A percentile compares a stretch with the other conserved stretches of the same genome.
Conservation (phyloP, 2,797 vertebrate genomes). For the Arctocebus calabarensis region DNA sequence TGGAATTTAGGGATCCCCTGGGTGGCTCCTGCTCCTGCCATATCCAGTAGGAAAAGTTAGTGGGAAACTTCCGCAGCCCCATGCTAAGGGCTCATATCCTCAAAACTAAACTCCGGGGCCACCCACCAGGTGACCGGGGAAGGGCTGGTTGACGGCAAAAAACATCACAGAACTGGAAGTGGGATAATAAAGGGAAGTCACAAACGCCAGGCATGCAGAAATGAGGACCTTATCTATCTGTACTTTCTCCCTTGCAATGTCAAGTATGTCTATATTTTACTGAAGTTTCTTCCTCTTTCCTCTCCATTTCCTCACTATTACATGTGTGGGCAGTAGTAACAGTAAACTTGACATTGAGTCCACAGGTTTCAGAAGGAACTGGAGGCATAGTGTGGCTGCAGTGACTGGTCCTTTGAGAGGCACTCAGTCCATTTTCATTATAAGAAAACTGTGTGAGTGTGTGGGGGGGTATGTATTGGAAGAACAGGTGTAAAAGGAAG, state of each 20-base stretch:
- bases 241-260: neutral
- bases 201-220: neutral
- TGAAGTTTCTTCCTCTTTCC: neutral
- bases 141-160: neutral
- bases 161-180: neutral
- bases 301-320: neutral
- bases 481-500: neutral
- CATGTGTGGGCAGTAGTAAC: neutral
- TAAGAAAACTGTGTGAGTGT: neutral
- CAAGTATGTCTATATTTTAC: neutral
- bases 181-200: neutral
- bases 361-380: neutral
- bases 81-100: neutral
- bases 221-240: neutral
- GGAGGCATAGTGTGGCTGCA: neutral
- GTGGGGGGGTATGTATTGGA: neutral
- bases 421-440: neutral
- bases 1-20: neutral
- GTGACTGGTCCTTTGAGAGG: neutral
- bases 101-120: slow-evolving; percentile 4
- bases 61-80: neutral
- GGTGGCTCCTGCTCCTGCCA: neutral
- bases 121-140: neutral
- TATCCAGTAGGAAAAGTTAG: neutral
- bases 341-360: neutral